Base-by-base conservation (phyloP, 2,888 invertebrate species). In the Chymomyza caudatula region DNA sequence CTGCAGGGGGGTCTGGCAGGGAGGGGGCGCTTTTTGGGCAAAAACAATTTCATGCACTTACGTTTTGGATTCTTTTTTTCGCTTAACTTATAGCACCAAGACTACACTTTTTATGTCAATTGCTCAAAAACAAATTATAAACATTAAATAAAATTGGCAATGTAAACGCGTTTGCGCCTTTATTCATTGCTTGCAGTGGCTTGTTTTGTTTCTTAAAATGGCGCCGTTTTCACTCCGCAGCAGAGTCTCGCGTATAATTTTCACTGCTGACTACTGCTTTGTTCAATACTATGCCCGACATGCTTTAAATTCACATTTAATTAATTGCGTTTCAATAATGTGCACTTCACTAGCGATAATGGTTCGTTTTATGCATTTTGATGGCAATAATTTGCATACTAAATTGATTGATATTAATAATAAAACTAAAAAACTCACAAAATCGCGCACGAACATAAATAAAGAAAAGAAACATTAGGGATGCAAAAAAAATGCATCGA, bases 201-300 rank as follows among this genome's bases (percentile, higher is more conserved):
- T 72, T 85, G 85, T 87, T 88, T 80, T 82, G 87, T 82, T 89
- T 89, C 87, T 87, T 87, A 90, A 89, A 89, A 89, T 89, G 89
- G 89, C 89, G 89, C 90, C 89, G 89, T 89, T 90, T 89, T 83
- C 84, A 87, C 78, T 74, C 61, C 58, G 74, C 74, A 74, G 29
- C 29, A 37, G 29, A 37, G 74, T 73, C 73, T 76, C 69, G 74
- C 69, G 69, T 70, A 70, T 53, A 70, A 72, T 76, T 85, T 82
- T 79, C 76, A 81, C 77, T 60, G 69, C 67, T 73, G 63, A 37
- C 74, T 75, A 64, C 66, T 74, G 73, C 82, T 81, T 86, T 81
- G 78, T 78, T 81, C 63, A 73, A 77, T 63, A 62, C 71, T 61
- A 60, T 58, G 60, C 55, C 49, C 20, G 23, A 71, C 77, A 76